These are phyloP conservation scores for Bufo gargarizans DNA, from an alignment of 2,113 vertebrate species.

Conservation along the genomic window DNA sequence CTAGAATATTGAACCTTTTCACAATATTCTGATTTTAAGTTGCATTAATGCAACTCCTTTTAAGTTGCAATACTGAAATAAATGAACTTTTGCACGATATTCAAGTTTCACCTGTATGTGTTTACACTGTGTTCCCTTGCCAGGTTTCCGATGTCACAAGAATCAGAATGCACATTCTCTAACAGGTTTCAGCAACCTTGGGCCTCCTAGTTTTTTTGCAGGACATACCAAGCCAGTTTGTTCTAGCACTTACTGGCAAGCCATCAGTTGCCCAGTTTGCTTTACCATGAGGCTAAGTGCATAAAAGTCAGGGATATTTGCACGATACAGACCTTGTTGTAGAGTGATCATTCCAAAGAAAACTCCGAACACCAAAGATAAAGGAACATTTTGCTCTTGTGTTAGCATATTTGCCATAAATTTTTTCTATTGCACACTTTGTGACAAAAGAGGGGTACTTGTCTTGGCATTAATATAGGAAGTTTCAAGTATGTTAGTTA, in stretches of 20 bases:
- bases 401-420: conserved; percentile 2
- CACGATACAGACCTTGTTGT: conserved; percentile 18
- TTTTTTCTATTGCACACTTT: neutral
- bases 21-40: too few species aligned
- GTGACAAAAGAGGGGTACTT: neutral
- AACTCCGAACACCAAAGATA: conserved; percentile 39
- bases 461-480: neutral
- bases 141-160: neutral
- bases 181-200: neutral
- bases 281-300: neutral
- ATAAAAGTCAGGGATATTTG: conserved; percentile 1
- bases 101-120: neutral
- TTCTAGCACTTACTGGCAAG: neutral
- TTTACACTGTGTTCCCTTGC: neutral
- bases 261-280: neutral
- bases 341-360: conserved; percentile 38
- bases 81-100: too few species aligned
- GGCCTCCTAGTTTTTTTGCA: neutral
- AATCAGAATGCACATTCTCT: neutral
- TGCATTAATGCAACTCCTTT: too few species aligned
- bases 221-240: neutral
- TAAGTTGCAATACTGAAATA: too few species aligned
- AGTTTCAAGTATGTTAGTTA: neutral
- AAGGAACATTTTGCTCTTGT: neutral
- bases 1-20: too few species aligned